Evolutionary conservation across 2,113 vertebrate species (phyloP).

Genomic region (Microtus richardsoni): DNA sequence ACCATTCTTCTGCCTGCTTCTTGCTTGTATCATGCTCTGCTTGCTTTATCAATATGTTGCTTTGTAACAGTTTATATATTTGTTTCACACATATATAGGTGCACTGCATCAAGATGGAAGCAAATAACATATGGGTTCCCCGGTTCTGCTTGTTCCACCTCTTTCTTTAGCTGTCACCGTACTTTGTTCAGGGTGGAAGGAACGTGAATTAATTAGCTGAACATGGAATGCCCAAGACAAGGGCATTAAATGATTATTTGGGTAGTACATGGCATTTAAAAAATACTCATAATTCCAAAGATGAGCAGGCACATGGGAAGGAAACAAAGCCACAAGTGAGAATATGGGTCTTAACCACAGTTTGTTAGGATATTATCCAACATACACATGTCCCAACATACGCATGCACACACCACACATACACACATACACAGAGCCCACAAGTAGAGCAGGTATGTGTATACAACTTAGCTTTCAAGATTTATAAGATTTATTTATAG

Average conservation of each 20-base stretch:
- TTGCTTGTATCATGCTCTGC: slow-evolving; percentile 31
- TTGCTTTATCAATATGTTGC: slow-evolving; percentile 74
- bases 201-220: slow-evolving; percentile 11
- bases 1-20: slow-evolving; percentile 20
- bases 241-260: not conserved
- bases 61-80: slow-evolving; percentile 70
- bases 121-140: slow-evolving; percentile 73
- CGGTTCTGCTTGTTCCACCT: not conserved
- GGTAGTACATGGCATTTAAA: not conserved
- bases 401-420: not conserved
- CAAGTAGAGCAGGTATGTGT: not conserved
- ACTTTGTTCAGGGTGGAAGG: not conserved
- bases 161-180: slow-evolving; percentile 14
- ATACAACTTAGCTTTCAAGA: not conserved
- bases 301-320: not conserved
- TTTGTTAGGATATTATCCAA: not conserved
- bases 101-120: slow-evolving; percentile 60
- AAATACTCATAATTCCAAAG: slow-evolving; percentile 21
- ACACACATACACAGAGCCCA: not conserved
- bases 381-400: not conserved
- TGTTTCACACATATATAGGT: slow-evolving; percentile 75
- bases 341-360: not conserved
- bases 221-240: not conserved
- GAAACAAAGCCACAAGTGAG: not conserved
- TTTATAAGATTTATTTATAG: not conserved